Evolutionary conservation across 2,888 invertebrate species (phyloP), one percentile per base, ranked within the genome.

Genomic region (Xylophagus ater): DNA sequence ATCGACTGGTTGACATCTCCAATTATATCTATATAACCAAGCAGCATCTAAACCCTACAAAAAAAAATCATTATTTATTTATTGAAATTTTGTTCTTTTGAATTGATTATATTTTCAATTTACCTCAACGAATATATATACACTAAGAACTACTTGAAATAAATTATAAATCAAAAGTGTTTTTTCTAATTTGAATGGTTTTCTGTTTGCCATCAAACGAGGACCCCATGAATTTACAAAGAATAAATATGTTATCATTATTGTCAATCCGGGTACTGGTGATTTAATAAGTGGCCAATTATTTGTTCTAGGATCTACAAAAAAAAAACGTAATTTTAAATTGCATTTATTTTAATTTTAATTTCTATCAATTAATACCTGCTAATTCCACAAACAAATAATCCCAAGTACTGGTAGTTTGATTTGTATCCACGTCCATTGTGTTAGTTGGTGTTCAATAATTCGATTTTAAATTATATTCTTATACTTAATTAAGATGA

Each of bases 1-100:
- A 62, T 94, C 90, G 0, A 94, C 89, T 3, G 90, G 87, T 64
- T 94, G 85, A 62, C 93, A 94, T 54, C 78, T 81, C 75, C 86
- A 85, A 65, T 81, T 89, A 68, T 92, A 94, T 44, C 78, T 76
- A 44, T 70, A 70, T 47, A 83, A 69, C 88, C 89, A 88, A 8
- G 81, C 86, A 0, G 73, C 76, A 47, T 75, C 75, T 35, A 84
- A 68, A 38, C 81, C 82, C 78, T 81, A 66, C 34, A 72, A 71
- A 32, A 29, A 33, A 35, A 31, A 37, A 23, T 21, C 34, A 35
- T 13, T 23, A 29, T 15, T 19, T 32, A 7, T 18, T 32, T 19
- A 24, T n/a, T n/a, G 8, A 34, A 15, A 24, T 20, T 4, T 23
- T 13, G n/a, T 13, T 7, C 19, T 18, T 19, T 3, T 26, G 20